Evolutionary conservation across 2,888 invertebrate species (phyloP), one percentile per base, ranked within the genome.

Genomic region (Thelaira solivaga): DNA sequence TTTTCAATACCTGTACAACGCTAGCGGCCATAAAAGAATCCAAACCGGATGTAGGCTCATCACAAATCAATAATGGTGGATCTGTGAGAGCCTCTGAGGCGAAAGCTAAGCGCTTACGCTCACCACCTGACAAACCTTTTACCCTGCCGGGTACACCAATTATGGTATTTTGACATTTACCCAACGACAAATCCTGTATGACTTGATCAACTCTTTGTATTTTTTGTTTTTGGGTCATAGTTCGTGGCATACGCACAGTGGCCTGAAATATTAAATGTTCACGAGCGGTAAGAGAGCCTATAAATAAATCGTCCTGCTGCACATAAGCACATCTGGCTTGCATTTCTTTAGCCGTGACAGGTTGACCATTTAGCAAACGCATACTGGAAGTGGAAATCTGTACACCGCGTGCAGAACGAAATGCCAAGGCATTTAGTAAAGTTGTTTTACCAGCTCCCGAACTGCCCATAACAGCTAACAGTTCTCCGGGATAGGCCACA

Each of bases 1-100:
- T 91, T 88, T 94, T 95, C 43, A 95, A 89, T 55, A 95, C 94
- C 88, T 94, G 93, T 16, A 97, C 93, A 2, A 98, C 96, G 88
- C 95, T 97, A 86, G 96, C 94, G 0, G 99, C 98, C 97, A 98
- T 98, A 85, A 95, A 98, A 0, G 98, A 97, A 89, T 99, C 99
- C 71, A 99, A 90, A 1, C 98, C 97, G 0, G 97, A 97, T 0
- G 98, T 99, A 0, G 98, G 98, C 85, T 99, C 99, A 85, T 99
- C 99, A 87, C 98, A 98, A 87, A 99, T 97, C 92, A 99, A 93
- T 45, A 99, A 90, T 0, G 96, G 94, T 0, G 99, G 99, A 90
- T 99, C 96, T 0, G 97, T 98, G 47, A 98, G 90, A 2, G 97
- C 94, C 90, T 99, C 99, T n/a, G 97, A 95, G 16, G 98, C 99